Conservation (phyloP, 2,797 vertebrate species). For the Hephaestus fuliginosus region DNA sequence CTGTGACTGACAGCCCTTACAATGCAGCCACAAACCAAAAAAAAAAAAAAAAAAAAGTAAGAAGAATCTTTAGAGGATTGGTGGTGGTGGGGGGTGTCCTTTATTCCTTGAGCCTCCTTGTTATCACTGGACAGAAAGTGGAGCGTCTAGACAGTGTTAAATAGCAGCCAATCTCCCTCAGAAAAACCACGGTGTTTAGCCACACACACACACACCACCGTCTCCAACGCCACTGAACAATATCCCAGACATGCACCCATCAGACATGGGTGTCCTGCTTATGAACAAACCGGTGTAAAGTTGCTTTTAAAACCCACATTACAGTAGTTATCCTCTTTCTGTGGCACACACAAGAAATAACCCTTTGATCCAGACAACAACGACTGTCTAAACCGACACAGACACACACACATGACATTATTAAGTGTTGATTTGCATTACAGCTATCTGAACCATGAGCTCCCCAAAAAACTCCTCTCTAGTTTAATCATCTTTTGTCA, state of each 20-base stretch:
- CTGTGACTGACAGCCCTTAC: slow-evolving; percentile 73
- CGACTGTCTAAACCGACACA: slow-evolving; percentile 55
- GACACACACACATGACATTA: slow-evolving; percentile 48
- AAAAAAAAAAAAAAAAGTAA: slow-evolving; percentile 47
- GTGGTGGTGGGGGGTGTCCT: slow-evolving; percentile 26
- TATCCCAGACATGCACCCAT: slow-evolving; percentile 63
- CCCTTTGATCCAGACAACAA: slow-evolving; percentile 49
- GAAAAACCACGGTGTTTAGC: slow-evolving; percentile 62
- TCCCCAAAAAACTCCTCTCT: slow-evolving; percentile 2
- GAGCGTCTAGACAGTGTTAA: slow-evolving; percentile 80
- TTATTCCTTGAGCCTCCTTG: slow-evolving; percentile 72
- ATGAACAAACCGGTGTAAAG: slow-evolving; percentile 29
- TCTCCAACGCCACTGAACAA: slow-evolving; percentile 59
- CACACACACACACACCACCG: slow-evolving; percentile 35
- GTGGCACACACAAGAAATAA: slow-evolving; percentile 12
- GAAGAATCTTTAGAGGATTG: slow-evolving; percentile 50
- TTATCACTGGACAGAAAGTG: slow-evolving; percentile 75
- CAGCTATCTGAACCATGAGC: background rate
- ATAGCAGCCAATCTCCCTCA: slow-evolving; percentile 71
- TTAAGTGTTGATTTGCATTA: slow-evolving; percentile 26
- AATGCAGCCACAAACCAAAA: slow-evolving; percentile 63
- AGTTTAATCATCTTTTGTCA: background rate
- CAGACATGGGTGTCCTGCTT: slow-evolving; percentile 35
- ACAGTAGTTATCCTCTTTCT: slow-evolving; percentile 8
- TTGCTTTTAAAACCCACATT: slow-evolving; percentile 33